These are phyloP conservation scores for Aspidiotus rigidus DNA, from an alignment of 2,888 invertebrate species.

Conservation along the genomic window DNA sequence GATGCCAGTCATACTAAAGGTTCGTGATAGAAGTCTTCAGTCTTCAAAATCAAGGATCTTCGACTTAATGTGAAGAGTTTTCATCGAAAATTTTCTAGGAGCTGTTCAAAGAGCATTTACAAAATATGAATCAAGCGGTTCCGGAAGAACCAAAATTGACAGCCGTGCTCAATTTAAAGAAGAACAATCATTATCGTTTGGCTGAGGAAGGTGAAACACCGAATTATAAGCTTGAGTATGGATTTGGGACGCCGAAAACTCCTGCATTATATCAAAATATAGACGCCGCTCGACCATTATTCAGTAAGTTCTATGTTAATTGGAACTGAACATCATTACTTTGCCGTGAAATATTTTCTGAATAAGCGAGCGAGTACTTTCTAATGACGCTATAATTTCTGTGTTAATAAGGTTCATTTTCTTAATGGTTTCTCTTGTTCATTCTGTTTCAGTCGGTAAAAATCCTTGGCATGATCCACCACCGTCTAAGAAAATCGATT, in stretches of 20 bases:
- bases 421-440: neutral
- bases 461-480: neutral
- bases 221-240: neutral
- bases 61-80: neutral
- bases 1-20: constrained; percentile 34
- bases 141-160: constrained; percentile 10
- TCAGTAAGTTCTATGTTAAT: constrained; percentile 20
- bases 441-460: neutral
- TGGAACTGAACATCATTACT: neutral
- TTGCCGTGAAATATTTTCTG: neutral
- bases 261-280: constrained; percentile 23
- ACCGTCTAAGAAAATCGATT: neutral
- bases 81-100: constrained; percentile 20
- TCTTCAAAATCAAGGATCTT: neutral
- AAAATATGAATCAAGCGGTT: constrained; percentile 16
- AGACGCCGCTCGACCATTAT: constrained; percentile 5
- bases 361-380: neutral
- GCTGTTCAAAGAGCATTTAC: constrained; percentile 32
- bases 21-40: constrained; percentile 10
- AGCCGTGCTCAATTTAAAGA: neutral
- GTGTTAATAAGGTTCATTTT: neutral
- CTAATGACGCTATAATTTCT: neutral
- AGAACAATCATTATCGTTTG: neutral
- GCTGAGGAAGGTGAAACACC: constrained; percentile 26
- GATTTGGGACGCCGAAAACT: constrained; percentile 10